These are phyloP conservation scores for Drosophila subquinaria DNA, from an alignment of 2,888 invertebrate species.

Conservation along the genomic window DNA sequence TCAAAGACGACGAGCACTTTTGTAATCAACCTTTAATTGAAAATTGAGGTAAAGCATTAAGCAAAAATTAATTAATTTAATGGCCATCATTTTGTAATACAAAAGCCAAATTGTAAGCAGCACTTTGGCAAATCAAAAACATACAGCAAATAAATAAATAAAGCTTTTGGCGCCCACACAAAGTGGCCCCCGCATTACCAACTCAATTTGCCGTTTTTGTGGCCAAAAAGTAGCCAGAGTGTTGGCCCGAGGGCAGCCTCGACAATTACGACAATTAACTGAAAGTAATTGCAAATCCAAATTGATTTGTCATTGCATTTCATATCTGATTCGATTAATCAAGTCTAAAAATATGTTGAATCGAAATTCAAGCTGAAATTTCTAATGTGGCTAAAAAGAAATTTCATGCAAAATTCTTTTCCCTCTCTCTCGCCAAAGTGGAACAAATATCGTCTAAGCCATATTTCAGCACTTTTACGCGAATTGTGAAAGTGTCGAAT, in stretches of 20 bases:
- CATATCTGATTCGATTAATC: constrained; percentile 6
- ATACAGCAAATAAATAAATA: constrained; percentile 10
- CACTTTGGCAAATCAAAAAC: constrained; percentile 30
- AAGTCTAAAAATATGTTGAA: constrained; percentile 24
- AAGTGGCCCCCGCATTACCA: constrained; percentile 17
- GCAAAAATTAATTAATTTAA: constrained; percentile 72
- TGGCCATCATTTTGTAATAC: constrained; percentile 64
- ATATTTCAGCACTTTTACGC: constrained; percentile 29
- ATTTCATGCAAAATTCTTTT: constrained; percentile 59
- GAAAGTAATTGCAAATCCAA: constrained; percentile 37
- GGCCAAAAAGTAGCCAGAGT: constrained; percentile 44
- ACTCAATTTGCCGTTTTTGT: constrained; percentile 23
- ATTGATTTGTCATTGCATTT: constrained; percentile 73
- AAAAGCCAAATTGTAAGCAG: constrained; percentile 39
- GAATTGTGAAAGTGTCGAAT: constrained; percentile 73
- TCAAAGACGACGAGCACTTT: constrained; percentile 18
- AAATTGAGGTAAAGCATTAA: constrained; percentile 52
- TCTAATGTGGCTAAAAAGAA: constrained; percentile 37
- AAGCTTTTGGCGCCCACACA: constrained; percentile 20
- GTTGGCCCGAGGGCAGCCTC: constrained; percentile 19
- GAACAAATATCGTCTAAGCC: constrained; percentile 63
- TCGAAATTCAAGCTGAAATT: not conserved
- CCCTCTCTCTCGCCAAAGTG: constrained; percentile 45
- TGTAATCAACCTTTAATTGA: constrained; percentile 69
- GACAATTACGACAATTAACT: constrained; percentile 54